Evolutionary conservation across 2,113 vertebrate species (phyloP).

Genomic region (Apodemus sylvaticus): DNA sequence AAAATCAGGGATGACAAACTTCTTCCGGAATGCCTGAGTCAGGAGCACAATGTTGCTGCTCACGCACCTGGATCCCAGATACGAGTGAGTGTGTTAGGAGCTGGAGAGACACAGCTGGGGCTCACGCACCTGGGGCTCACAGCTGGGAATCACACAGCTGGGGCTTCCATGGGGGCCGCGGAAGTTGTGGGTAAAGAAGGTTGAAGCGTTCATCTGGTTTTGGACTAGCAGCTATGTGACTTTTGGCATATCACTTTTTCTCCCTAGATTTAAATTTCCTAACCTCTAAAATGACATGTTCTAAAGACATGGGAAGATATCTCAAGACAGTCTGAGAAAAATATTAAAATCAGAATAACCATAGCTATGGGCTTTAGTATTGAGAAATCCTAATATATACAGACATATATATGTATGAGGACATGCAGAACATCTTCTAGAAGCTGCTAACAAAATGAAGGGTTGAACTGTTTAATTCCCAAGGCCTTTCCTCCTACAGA

Average conservation of each 20-base stretch:
- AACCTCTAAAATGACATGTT: not conserved
- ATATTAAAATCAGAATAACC: not conserved
- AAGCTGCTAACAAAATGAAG: not conserved
- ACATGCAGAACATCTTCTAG: not conserved
- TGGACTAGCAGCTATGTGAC: not conserved
- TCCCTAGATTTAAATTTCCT: constrained; percentile 41
- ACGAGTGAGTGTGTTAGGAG: constrained; percentile 42
- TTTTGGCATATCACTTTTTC: constrained; percentile 17
- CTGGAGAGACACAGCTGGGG: constrained; percentile 31
- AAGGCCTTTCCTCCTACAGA: not conserved
- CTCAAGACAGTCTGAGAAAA: not conserved
- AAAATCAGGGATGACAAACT: constrained; percentile 94
- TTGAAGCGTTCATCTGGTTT: not conserved
- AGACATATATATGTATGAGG: not conserved
- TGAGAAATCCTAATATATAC: constrained; percentile 39
- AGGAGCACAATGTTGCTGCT: constrained; percentile 91
- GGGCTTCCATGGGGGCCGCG: not conserved
- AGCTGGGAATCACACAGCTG: not conserved
- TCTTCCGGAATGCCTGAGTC: constrained; percentile 92
- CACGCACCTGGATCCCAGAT: constrained; percentile 87
- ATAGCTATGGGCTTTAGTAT: not conserved
- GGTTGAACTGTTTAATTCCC: not conserved
- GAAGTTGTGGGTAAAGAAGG: constrained; percentile 1
- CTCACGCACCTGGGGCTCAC: not conserved
- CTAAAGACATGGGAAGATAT: constrained; percentile 25